phyloP scores from a whole-genome alignment of 2,113 vertebrate species.

The Scomber scombrus region DNA sequence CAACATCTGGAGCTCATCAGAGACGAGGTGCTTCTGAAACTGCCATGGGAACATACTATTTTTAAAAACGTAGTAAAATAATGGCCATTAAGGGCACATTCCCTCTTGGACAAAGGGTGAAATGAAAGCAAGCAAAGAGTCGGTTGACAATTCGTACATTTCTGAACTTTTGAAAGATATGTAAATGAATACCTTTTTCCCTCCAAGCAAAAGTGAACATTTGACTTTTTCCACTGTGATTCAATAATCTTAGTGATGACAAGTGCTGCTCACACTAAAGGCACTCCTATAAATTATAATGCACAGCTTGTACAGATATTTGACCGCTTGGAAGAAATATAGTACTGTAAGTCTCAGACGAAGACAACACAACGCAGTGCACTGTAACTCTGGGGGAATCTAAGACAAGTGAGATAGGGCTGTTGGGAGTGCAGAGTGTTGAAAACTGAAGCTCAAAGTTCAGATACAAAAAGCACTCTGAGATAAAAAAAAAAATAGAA shows the following conservation, averaged over 20 bases:
- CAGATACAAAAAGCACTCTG: conserved; percentile 27
- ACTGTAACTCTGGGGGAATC: neutral
- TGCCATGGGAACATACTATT: conserved; percentile 84
- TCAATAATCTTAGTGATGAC: conserved; percentile 27
- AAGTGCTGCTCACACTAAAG: neutral
- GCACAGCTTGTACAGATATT: conserved; percentile 10
- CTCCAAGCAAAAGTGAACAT: conserved; percentile 1
- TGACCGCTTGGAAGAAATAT: conserved; percentile 13
- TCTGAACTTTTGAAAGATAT: neutral
- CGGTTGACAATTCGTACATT: conserved; percentile 17
- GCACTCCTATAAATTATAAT: conserved; percentile 26
- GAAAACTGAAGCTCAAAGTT: conserved; percentile 52
- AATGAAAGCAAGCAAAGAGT: conserved; percentile 27
- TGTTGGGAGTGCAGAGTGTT: conserved; percentile 11
- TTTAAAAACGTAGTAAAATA: conserved; percentile 69
- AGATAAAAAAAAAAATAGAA: conserved; percentile 72
- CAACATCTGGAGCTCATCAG: conserved; percentile 84
- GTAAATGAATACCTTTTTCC: neutral
- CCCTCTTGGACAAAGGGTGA: conserved; percentile 22
- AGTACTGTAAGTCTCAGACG: neutral
- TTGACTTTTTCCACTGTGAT: conserved; percentile 13
- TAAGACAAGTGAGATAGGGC: conserved; percentile 15
- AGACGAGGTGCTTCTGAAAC: conserved; percentile 51
- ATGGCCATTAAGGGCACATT: conserved; percentile 38
- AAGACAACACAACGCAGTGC: conserved; percentile 9